Conservation (phyloP, 2,888 invertebrate species). For the Apantesis nais region DNA sequence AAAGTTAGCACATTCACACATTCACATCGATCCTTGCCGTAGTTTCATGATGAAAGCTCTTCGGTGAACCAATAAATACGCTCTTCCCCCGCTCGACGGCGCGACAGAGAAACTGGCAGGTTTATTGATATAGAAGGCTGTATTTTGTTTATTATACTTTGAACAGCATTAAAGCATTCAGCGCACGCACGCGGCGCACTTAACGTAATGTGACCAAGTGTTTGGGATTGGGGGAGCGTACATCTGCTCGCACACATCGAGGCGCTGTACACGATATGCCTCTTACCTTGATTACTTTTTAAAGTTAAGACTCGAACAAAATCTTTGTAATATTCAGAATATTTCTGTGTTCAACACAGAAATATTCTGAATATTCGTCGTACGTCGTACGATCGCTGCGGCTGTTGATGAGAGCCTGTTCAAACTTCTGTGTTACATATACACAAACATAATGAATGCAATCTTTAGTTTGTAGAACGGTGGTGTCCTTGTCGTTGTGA, state of each 20-base stretch:
- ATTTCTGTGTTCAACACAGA: background rate
- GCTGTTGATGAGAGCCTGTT: background rate
- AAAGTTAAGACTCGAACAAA: background rate
- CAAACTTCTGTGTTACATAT: background rate
- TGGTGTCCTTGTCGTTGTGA: background rate
- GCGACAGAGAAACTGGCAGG: background rate
- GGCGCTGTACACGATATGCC: background rate
- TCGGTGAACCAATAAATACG: background rate
- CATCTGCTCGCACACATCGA: constrained; percentile 1
- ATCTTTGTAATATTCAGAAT: background rate
- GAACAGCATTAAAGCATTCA: constrained; percentile 1
- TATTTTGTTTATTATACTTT: constrained; percentile 4
- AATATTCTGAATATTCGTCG: too few species aligned
- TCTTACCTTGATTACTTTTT: constrained; percentile 1
- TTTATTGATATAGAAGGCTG: background rate
- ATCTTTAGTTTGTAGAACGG: background rate
- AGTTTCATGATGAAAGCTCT: background rate
- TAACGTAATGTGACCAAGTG: constrained; percentile 1
- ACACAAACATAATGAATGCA: too few species aligned
- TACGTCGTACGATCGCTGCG: background rate
- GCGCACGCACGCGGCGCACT: background rate
- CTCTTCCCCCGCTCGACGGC: background rate
- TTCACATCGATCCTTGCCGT: background rate
- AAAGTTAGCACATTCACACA: too few species aligned
- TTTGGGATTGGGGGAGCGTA: constrained; percentile 1